Evolutionary conservation across 2,797 vertebrate genomes (phyloP), one percentile per base, ranked within the genome.

Genomic region (Xiphophorus birchmanni): DNA sequence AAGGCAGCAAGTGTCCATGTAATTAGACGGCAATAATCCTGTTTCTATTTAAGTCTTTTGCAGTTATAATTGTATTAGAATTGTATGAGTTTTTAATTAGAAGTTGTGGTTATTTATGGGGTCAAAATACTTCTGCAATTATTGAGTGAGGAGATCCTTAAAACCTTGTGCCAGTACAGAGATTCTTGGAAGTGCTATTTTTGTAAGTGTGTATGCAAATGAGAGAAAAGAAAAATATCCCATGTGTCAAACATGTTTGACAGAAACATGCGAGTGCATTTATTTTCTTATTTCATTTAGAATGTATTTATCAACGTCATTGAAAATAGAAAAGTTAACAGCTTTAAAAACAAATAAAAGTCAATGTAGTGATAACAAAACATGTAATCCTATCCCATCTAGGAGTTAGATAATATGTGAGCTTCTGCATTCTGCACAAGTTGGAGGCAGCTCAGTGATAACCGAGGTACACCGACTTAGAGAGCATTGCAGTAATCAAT

Each of bases 1-100:
- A 69, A 67, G 65, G 37, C 37, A 26, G 37, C 65, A 40, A 40
- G 37, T 40, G 65, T 26, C 10, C 37, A 40, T 40, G 18, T 12
- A 69, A 69, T 69, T 63, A 73, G 35, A 69, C 63, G 69, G 63
- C 65, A 73, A 21, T 37, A 65, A 35, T 76, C 8, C 15, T 45
- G 6, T 48, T 54, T 82, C 23, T 17, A 7, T 52, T 67, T 75
- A 26, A 29, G 26, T 54, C 11, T 80, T 45, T 45, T 0, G 26
- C 32, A 3, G 4, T 69, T 15, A 5, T 26, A 42, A 23, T 69
- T 69, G 63, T 9, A 9, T 42, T 69, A 10, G 37, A 69, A 69
- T 69, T 69, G 8, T 67, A 67, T 69, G 35, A 37, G 37, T 21
- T 69, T 67, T 67, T 26, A 69, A 69, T 69, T 40, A 42, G 18